phyloP scores from a whole-genome alignment of 2,113 vertebrate species.

The Poecilia latipinna region DNA sequence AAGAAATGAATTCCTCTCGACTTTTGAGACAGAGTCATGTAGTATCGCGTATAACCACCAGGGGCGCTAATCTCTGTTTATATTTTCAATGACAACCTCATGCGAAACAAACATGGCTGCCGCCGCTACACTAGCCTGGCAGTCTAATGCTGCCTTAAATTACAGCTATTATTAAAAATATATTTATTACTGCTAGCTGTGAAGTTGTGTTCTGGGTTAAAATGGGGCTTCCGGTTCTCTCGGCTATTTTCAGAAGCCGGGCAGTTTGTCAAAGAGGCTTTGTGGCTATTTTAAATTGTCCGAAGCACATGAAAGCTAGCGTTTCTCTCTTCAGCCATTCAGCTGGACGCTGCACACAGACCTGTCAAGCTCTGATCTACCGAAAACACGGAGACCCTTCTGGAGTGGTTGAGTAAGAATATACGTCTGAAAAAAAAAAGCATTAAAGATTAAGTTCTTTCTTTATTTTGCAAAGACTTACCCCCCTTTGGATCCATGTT shows the following conservation, averaged over 20 bases:
- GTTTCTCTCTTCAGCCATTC: slow-evolving; percentile 41
- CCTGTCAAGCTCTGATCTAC: slow-evolving; percentile 65
- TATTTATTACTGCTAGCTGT: not conserved
- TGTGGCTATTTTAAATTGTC: not conserved
- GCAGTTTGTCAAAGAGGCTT: slow-evolving; percentile 14
- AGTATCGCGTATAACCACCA: slow-evolving; percentile 18
- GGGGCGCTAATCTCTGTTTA: slow-evolving; percentile 41
- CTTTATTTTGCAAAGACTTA: too few relatives aligned
- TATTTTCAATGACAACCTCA: slow-evolving; percentile 5
- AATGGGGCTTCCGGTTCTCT: slow-evolving; percentile 43
- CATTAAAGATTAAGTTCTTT: not conserved
- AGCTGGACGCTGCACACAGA: slow-evolving; percentile 31
- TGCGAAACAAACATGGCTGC: slow-evolving; percentile 68
- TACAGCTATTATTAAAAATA: not conserved
- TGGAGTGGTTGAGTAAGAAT: slow-evolving; percentile 76
- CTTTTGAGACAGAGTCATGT: not conserved
- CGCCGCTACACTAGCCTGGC: not conserved
- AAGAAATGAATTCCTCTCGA: not conserved
- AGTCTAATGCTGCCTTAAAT: not conserved
- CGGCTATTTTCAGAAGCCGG: slow-evolving; percentile 6
- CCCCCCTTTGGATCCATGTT: not conserved
- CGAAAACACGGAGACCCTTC: slow-evolving; percentile 77
- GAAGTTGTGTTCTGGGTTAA: rapidly evolving
- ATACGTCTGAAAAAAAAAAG: too few relatives aligned
- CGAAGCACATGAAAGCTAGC: not conserved